Conservation (phyloP, 37 sponge, comb jelly and placozoan species). For the Haliclona indistincta region DNA sequence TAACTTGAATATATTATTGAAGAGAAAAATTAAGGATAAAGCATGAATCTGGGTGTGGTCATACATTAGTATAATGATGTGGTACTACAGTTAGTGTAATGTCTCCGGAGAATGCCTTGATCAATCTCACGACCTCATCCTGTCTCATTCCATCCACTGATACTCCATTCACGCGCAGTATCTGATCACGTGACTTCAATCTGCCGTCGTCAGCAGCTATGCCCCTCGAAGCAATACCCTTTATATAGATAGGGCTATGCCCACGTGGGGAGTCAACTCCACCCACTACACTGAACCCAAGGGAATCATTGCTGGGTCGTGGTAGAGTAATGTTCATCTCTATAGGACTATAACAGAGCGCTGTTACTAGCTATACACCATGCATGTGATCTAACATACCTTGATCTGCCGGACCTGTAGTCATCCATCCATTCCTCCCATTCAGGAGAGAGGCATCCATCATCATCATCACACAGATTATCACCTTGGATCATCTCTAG, state of each 20-base stretch:
- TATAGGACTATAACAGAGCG: slow-evolving; percentile 11
- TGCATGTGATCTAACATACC: slow-evolving; percentile 8
- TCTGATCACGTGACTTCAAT: slow-evolving; percentile 19
- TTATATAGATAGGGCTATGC: slow-evolving; percentile 84
- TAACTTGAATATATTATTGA: too few species aligned
- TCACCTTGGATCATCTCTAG: slow-evolving; percentile 78
- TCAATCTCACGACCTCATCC: slow-evolving; percentile 62
- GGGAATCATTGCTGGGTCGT: slow-evolving; percentile 35
- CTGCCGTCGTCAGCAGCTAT: slow-evolving; percentile 79
- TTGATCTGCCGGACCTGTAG: not conserved
- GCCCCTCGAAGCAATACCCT: slow-evolving; percentile 76
- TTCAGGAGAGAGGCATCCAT: slow-evolving; percentile 55
- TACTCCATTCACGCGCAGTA: not conserved
- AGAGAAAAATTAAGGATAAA: too few species aligned
- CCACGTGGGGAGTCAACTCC: slow-evolving; percentile 81
- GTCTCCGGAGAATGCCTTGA: slow-evolving; percentile 42
- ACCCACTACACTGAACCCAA: slow-evolving; percentile 94
- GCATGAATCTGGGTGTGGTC: too few species aligned
- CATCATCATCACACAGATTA: slow-evolving; percentile 18
- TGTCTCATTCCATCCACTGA: slow-evolving; percentile 56
- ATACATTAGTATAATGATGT: too few species aligned
- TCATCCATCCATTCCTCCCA: slow-evolving; percentile 73
- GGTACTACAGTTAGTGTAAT: slow-evolving; percentile 56
- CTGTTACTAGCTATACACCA: not conserved
- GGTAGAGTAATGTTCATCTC: slow-evolving; percentile 33